Evolutionary conservation across 1,140 invertebrate genomes (phyloP), one percentile per base, ranked within the genome.

Genomic region (Micrasema longulum): DNA sequence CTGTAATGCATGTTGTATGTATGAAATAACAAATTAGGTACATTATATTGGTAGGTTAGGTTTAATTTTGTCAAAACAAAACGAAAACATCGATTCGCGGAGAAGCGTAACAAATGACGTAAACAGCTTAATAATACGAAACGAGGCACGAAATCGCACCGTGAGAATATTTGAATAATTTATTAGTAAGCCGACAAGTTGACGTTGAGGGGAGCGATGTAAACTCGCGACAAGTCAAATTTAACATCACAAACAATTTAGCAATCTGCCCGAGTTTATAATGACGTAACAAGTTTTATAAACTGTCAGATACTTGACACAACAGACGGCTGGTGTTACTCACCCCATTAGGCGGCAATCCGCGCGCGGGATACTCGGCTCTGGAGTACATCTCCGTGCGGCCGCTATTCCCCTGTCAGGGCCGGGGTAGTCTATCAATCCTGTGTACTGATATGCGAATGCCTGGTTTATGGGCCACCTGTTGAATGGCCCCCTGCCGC

Each of bases 381-480:
- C 47, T 68, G 71, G 53, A 53, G 18, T 52, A 20, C 12, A 26
- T 23, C 23, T 22, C 65, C 53, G 43, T 50, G 43, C 53, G 53
- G 71, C 36, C 35, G 57, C 22, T 41, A 47, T 55, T 63, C 52
- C 64, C 53, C 55, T 53, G 71, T 64, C 57, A 47, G 57, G 26
- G 20, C 18, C 14, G 65, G 16, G 53, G n/a, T n/a, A n/a, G 69
- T 75, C 69, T 75, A 75, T 75, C 73, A 75, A 75, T 75, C 73
- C 70, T 50, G 57, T 43, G 64, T 71, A 71, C 53, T 75, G 73
- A 75, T 75, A 75, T 72, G 73, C 73, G 73, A 71, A 75, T 69
- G 73, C 57, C 73, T 75, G 73, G 69, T 75, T 75, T 75, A 75
- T 75, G 73, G 66, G 73, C 73, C 73, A 75, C 73, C 73, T 75